These are phyloP conservation scores for Drosophila multiciliata DNA, from an alignment of 2,888 invertebrate genomes.

Conservation along the genomic window DNA sequence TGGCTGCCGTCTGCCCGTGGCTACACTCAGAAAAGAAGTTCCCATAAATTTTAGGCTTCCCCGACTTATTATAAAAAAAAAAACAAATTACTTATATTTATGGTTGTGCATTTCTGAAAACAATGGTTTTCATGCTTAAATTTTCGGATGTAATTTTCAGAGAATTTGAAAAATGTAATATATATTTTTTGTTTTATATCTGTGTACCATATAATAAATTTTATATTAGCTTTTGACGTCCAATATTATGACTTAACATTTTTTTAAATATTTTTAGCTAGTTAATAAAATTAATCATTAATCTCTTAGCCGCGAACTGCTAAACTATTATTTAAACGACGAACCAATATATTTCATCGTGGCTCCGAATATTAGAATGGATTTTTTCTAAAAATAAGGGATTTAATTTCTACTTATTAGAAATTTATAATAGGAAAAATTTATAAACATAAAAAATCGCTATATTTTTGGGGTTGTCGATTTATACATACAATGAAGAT, in stretches of 20 bases:
- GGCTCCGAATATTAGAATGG: not conserved
- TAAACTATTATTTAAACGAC: not conserved
- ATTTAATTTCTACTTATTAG: not conserved
- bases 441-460: not conserved
- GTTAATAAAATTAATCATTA: too few species aligned
- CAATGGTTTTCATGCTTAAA: not conserved
- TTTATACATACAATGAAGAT: not conserved
- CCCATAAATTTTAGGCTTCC: not conserved
- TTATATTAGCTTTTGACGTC: not conserved
- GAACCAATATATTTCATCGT: not conserved
- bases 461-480: not conserved
- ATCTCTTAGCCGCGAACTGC: not conserved
- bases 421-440: not conserved
- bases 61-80: not conserved
- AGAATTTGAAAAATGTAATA: not conserved
- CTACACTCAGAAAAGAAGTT: not conserved
- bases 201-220: not conserved
- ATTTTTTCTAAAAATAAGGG: not conserved
- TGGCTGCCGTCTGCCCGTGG: slow-evolving; percentile 56
- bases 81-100: not conserved
- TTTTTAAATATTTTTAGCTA: not conserved
- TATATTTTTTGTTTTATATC: not conserved
- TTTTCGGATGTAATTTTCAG: not conserved
- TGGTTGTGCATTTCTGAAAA: not conserved
- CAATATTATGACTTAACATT: not conserved